Percentiles rank a stretch among this genome's conserved stretches.
These are phyloP conservation scores for Microtus richardsoni DNA, from an alignment of 2,113 vertebrate genomes.

Conservation along the genomic window DNA sequence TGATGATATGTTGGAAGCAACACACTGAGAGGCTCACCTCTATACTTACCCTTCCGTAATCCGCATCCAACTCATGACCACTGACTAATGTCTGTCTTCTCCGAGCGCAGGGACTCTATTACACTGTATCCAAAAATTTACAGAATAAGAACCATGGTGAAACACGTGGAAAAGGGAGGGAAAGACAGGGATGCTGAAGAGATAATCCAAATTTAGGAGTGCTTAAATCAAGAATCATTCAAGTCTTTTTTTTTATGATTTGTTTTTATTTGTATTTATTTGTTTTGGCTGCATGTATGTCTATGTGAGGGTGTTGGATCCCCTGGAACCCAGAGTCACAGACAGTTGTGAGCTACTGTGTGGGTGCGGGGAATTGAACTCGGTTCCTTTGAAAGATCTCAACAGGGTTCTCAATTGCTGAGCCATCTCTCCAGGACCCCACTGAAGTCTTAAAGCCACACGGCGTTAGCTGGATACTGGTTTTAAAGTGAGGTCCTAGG, in stretches of 20 bases:
- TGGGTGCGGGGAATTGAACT: neutral
- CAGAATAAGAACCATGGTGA: neutral
- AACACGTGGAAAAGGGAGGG: neutral
- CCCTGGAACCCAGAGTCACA: neutral
- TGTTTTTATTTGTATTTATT: neutral
- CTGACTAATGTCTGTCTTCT: conserved; percentile 6
- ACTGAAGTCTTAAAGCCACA: neutral
- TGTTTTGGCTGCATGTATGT: neutral
- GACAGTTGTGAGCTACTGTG: neutral
- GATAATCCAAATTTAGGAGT: neutral
- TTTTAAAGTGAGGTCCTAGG: neutral
- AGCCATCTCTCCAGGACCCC: neutral
- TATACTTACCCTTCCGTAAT: neutral
- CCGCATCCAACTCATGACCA: neutral
- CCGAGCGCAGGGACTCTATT: neutral
- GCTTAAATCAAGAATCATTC: neutral
- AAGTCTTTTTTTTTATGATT: neutral
- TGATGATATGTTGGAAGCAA: neutral
- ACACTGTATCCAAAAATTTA: conserved; percentile 8
- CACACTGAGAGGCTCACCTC: neutral
- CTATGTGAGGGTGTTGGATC: neutral
- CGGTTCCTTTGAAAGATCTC: neutral
- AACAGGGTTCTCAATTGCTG: neutral
- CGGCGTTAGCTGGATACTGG: neutral
- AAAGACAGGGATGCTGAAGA: neutral